Conservation (phyloP, 2,797 vertebrate species). For the Manis pentadactyla region DNA sequence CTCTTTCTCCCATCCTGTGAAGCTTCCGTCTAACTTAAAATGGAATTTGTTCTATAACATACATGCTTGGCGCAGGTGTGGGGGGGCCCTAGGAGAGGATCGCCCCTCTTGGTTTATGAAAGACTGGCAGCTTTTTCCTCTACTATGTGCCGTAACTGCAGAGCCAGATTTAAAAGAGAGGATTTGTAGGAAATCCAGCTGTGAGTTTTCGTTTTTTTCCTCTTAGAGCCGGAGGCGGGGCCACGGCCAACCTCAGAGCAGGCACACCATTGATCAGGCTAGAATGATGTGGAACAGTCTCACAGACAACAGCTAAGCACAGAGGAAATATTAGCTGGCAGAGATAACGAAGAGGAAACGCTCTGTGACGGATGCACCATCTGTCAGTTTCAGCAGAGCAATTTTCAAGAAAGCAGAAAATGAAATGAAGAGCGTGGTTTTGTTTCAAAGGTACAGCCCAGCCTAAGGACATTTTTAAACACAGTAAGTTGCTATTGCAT, state of each 20-base stretch:
- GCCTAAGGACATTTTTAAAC: slow-evolving; percentile 85
- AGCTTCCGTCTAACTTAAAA: slow-evolving; percentile 24
- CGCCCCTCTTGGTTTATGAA: slow-evolving; percentile 79
- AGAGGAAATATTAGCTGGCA: slow-evolving; percentile 87
- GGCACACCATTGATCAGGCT: slow-evolving; percentile 87
- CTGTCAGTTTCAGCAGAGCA: slow-evolving; percentile 85
- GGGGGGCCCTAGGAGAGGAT: slow-evolving; percentile 74
- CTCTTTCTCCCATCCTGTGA: not conserved
- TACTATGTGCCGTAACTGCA: slow-evolving; percentile 72
- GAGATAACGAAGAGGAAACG: slow-evolving; percentile 83
- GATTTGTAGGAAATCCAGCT: slow-evolving; percentile 90
- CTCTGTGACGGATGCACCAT: slow-evolving; percentile 84
- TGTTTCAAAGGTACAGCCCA: slow-evolving; percentile 83
- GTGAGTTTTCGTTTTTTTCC: slow-evolving; percentile 88
- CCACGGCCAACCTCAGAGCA: slow-evolving; percentile 86
- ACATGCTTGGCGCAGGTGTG: slow-evolving; percentile 76
- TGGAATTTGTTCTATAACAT: slow-evolving; percentile 15
- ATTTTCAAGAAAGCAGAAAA: slow-evolving; percentile 84
- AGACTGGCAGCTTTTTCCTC: slow-evolving; percentile 81
- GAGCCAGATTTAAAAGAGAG: slow-evolving; percentile 83
- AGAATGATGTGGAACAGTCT: slow-evolving; percentile 87
- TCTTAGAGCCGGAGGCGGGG: slow-evolving; percentile 88
- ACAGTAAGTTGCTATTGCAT: slow-evolving; percentile 86
- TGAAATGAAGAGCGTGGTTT: slow-evolving; percentile 85
- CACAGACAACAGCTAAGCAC: slow-evolving; percentile 84